Percentiles rank a stretch among this genome's conserved stretches.
Conservation (phyloP, 1,140 invertebrate species). For the Bombus impatiens region DNA sequence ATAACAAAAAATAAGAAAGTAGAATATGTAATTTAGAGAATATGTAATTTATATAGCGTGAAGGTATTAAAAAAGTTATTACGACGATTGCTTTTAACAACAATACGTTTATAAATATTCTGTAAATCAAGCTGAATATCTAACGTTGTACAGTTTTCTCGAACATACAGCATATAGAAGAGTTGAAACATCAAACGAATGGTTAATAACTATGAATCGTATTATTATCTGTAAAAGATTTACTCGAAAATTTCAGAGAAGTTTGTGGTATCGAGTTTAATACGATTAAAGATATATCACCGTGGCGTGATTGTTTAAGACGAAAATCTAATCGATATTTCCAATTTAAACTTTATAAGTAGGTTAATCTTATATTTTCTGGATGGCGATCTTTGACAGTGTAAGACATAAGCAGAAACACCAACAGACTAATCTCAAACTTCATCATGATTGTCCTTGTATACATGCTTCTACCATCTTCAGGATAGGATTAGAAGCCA, state of each 20-base stretch:
- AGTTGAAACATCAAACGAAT: too few species aligned
- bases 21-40: too few species aligned
- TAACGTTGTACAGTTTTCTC: too few species aligned
- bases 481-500: conserved; percentile 5
- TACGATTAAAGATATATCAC: background rate
- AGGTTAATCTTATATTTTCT: background rate
- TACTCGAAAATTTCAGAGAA: background rate
- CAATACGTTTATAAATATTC: too few species aligned
- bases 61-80: too few species aligned
- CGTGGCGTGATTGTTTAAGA: background rate
- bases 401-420: conserved; percentile 19
- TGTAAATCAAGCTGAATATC: too few species aligned
- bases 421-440: conserved; percentile 22
- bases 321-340: conserved; percentile 13
- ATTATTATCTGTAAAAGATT: background rate
- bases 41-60: too few species aligned
- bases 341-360: background rate
- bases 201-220: background rate
- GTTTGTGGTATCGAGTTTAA: background rate
- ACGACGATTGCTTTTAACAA: too few species aligned
- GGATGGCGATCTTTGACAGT: background rate
- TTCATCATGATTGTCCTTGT: background rate
- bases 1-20: too few species aligned
- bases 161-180: too few species aligned
- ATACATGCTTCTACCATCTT: background rate